Percentiles rank a stretch among this genome's conserved stretches.
Evolutionary conservation across 2,888 invertebrate species (phyloP).

Genomic region (Clusia tigrina): DNA sequence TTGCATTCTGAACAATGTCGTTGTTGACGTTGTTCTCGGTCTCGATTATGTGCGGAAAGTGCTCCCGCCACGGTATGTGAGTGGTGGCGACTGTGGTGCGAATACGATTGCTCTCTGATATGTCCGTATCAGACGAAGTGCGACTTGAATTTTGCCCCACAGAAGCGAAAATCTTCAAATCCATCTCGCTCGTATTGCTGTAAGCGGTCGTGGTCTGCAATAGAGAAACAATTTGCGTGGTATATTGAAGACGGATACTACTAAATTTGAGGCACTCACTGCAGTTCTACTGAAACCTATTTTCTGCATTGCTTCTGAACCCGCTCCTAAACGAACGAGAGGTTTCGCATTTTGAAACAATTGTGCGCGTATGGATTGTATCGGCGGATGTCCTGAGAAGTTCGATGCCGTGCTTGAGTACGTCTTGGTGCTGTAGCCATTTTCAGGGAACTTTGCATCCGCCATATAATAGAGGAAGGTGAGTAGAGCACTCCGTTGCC

Average conservation of each 20-base stretch:
- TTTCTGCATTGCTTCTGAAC: no score
- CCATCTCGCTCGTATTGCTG: conserved; percentile 12
- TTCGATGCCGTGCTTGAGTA: background rate
- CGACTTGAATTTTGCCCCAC: no score
- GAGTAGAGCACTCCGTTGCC: conserved; percentile 70
- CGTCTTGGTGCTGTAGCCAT: no score
- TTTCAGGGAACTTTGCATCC: conserved; percentile 43
- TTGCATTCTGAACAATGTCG: conserved; percentile 76
- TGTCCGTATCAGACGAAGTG: conserved; percentile 33
- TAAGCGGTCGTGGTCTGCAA: conserved; percentile 6
- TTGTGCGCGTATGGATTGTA: conserved; percentile 40
- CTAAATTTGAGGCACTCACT: no score
- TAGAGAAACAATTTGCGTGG: no score
- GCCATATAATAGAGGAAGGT: conserved; percentile 64
- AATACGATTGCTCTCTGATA: conserved; percentile 6
- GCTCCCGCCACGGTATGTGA: conserved; percentile 22
- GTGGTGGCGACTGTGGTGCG: conserved; percentile 3
- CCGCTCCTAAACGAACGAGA: no score
- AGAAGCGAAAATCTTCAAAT: no score
- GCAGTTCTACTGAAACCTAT: no score
- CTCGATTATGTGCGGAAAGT: conserved; percentile 31
- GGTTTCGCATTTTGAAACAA: conserved; percentile 32
- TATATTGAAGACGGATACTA: no score
- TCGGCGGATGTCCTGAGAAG: conserved; percentile 33
- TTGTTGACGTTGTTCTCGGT: conserved; percentile 39